Evolutionary conservation across 2,113 vertebrate species (phyloP).

Genomic region (Gobio gobio): DNA sequence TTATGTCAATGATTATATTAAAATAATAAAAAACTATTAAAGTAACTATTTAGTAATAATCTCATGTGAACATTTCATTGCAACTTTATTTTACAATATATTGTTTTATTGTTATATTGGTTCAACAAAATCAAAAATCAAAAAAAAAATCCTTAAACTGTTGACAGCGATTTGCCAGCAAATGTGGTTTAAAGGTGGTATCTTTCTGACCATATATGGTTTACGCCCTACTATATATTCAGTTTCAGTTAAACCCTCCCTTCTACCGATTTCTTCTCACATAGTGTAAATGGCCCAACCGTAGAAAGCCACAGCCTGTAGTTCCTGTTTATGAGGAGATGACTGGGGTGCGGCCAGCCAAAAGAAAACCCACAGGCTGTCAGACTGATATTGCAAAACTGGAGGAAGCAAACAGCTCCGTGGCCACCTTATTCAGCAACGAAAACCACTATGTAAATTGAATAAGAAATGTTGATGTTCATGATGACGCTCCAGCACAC

Average conservation of each 20-base stretch:
- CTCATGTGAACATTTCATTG: not conserved
- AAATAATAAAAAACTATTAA: too few relatives aligned
- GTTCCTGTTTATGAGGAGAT: slow-evolving; percentile 78
- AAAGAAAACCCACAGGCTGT: slow-evolving; percentile 26
- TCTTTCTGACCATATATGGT: not conserved
- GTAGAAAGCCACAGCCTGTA: slow-evolving; percentile 39
- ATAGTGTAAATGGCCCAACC: slow-evolving; percentile 58
- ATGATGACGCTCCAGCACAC: not conserved
- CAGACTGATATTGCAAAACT: slow-evolving; percentile 6
- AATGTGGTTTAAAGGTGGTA: not conserved
- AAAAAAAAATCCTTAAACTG: too few relatives aligned
- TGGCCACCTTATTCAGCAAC: slow-evolving; percentile 43
- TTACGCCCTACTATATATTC: slow-evolving; percentile 55
- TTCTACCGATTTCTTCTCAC: slow-evolving; percentile 24
- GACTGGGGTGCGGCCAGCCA: slow-evolving; percentile 45
- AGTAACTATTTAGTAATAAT: too few relatives aligned
- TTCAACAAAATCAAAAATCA: not conserved
- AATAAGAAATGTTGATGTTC: not conserved
- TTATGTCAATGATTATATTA: too few relatives aligned
- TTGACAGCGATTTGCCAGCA: not conserved
- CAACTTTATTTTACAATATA: not conserved
- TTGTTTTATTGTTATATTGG: not conserved
- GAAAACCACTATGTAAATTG: slow-evolving; percentile 67
- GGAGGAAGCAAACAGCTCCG: slow-evolving; percentile 53
- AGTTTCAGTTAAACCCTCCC: slow-evolving; percentile 40